Evolutionary conservation across 2,113 vertebrate genomes (phyloP), one percentile per base, ranked within the genome.

Genomic region (Hyla sarda): DNA sequence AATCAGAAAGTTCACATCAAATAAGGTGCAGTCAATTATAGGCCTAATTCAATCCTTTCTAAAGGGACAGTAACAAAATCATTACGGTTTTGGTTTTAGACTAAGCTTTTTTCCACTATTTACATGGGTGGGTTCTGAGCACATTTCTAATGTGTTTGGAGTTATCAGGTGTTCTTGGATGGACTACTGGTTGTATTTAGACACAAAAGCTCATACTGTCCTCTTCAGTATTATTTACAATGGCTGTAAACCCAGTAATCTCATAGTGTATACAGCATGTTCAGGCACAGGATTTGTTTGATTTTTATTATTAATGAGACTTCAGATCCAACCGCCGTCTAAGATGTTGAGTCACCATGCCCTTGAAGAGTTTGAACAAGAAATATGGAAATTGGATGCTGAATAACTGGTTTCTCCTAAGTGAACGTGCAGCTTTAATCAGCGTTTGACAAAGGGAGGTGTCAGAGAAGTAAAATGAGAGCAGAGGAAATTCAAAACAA

Each of bases 241-340:
- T 16, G 8, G 28, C 52, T 54, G 28, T 72, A 83, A 83, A 83
- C 81, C 32, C 48, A n/a, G 81, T 48, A 50, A 71, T 30, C 65
- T 72, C 65, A 41, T 47, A 7, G 67, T 34, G 65, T 72, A 72
- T 60, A 74, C 67, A 74, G 47, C 71, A 25, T 83, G 82, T 58
- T 83, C 30, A 58, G 82, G 34, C 71, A 83, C 50, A 74, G 52
- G 12, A 58, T 74, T 47, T 83, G 71, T 83, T 83, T 73, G 48
- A 83, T 73, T 83, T 83, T 56, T 23, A 83, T 83, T 74, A 83
- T 74, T 83, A 72, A 83, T 83, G 81, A 82, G 60, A 32, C 65
- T 71, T 72, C 30, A 72, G 81, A 83, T 83, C 82, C 82, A 34
- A n/a, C 50, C 14, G 21, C 82, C 58, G 82, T 58, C 69, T 73